Base-by-base conservation (phyloP, 2,888 invertebrate species). In the Ligdia adustata region DNA sequence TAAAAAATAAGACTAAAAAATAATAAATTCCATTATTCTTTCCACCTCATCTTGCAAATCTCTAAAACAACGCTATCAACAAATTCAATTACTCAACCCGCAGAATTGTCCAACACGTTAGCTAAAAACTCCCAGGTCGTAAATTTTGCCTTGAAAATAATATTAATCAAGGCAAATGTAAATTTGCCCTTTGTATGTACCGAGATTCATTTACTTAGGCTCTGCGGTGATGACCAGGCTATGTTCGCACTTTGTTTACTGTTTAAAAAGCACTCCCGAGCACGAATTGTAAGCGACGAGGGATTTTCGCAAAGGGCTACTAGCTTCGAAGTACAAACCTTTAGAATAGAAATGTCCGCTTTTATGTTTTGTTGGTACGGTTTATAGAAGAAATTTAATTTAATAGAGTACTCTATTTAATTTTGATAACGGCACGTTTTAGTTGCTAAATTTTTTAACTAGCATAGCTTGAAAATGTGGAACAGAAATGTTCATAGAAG, bases 121-220 rank as follows among this genome's bases (percentile, higher is more conserved):
- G 34, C 29, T 35, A 32, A 46, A 41, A 42, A 41, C 6, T 27
- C 11, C 24, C 33, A 15, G 24, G 13, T 22, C 16, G 12, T 44
- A 24, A 37, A 37, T 44, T 40, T 5, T 26, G 14, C 11, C 9
- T 24, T 31, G 44, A 9, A 45, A 52, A 38, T 34, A 43, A 49
- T 41, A 50, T 44, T 45, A 50, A 44, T 50, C 44, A 39, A 50
- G 40, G 31, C 22, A 31, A 29, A 45, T 43, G 51, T 42, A 51
- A 40, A 48, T 48, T 40, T 44, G 34, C 31, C 33, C 29, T 48
- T 41, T 47, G 40, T 51, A 33, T 7, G 20, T 15, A 24, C 9
- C 35, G 32, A 47, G 32, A 47, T 48, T 52, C 38, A 52, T 52
- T 52, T 52, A 47, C 52, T 52, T 52, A 52, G 52, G 52, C 37